These are phyloP conservation scores for Gasterosteus aculeatus DNA, from an alignment of 2,113 vertebrate genomes.

Conservation along the genomic window DNA sequence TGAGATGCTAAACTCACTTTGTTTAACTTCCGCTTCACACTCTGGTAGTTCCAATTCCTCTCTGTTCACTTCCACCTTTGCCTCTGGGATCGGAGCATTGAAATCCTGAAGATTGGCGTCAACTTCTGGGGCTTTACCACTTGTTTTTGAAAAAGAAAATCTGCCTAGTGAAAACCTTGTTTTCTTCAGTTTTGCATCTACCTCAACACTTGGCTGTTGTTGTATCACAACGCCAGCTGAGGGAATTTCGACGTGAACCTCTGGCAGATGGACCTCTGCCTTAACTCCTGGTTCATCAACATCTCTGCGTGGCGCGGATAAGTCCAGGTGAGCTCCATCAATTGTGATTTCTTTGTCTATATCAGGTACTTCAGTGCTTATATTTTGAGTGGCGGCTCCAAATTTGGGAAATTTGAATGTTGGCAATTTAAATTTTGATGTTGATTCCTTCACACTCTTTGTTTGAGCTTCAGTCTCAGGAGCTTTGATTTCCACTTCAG, in stretches of 20 bases:
- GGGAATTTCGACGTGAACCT: conserved; percentile 34
- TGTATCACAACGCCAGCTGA: conserved; percentile 23
- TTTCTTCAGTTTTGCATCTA: conserved; percentile 67
- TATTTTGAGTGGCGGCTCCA: conserved; percentile 15
- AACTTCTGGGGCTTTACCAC: conserved; percentile 43
- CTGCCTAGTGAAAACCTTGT: conserved; percentile 62
- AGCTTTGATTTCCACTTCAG: neutral
- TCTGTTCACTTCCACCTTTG: conserved; percentile 42
- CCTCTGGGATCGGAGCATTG: conserved; percentile 44
- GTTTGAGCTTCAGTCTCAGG: neutral
- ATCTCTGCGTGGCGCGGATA: conserved; percentile 1
- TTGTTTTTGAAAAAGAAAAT: conserved; percentile 73
- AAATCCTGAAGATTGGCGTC: conserved; percentile 37
- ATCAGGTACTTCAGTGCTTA: conserved; percentile 11
- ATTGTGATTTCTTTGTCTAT: conserved; percentile 32
- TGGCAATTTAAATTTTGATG: conserved; percentile 60
- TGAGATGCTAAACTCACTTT: conserved; percentile 23
- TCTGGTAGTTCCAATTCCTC: conserved; percentile 28
- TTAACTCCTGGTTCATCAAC: conserved; percentile 16
- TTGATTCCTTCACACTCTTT: conserved; percentile 30
- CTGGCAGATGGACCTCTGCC: conserved; percentile 29
- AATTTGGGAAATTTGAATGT: conserved; percentile 58
- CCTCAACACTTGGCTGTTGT: conserved; percentile 36
- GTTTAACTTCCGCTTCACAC: conserved; percentile 34
- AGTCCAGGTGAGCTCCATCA: conserved; percentile 26